Conservation (phyloP, 2,888 invertebrate genomes). For the Ophioninae sp. region DNA sequence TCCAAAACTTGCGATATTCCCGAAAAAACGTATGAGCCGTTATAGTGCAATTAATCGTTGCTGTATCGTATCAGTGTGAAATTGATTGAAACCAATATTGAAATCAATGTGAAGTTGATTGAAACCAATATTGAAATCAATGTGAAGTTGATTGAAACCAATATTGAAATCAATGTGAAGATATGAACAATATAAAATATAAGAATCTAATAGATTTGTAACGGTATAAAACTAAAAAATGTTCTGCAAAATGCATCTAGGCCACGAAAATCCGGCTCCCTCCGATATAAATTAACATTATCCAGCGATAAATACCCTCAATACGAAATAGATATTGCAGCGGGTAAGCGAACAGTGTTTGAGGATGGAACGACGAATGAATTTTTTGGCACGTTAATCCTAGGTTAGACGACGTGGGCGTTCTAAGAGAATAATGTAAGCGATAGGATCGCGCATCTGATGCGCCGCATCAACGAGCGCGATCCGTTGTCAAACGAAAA, state of each 20-base stretch:
- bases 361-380: not conserved
- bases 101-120: too few species aligned
- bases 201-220: not conserved
- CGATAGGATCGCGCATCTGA: conserved; percentile 9
- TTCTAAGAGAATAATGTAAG: conserved; percentile 11
- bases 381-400: conserved; percentile 8
- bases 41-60: not conserved
- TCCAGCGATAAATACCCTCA: not conserved
- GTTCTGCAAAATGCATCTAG: not conserved
- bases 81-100: too few species aligned
- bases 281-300: not conserved
- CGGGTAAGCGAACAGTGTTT: not conserved
- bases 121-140: too few species aligned
- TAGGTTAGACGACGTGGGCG: conserved; percentile 18
- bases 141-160: too few species aligned
- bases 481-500: conserved; percentile 49
- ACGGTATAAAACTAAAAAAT: not conserved
- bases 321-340: not conserved
- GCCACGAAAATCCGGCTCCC: not conserved
- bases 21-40: too few species aligned
- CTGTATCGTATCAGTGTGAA: too few species aligned
- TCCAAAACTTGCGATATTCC: not conserved
- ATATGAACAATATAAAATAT: not conserved
- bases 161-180: too few species aligned
- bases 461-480: conserved; percentile 29